Percentiles rank a stretch among this genome's conserved stretches.
Conservation (phyloP, 92 coral and sea anemone species). For the Porites evermanni region DNA sequence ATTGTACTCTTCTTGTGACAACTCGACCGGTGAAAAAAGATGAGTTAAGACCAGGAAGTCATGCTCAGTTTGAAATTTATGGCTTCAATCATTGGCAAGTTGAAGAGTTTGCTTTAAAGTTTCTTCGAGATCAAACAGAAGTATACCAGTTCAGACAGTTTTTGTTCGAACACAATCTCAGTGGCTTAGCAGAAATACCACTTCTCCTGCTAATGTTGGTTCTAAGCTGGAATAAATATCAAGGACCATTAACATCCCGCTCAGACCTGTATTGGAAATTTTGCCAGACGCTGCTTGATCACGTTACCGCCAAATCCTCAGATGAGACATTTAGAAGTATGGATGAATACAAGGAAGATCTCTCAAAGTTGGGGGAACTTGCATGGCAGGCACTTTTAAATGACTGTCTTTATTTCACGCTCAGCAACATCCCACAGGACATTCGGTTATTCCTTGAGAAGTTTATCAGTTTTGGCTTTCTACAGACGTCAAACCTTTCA, state of each 20-base stretch:
- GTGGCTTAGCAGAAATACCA: constrained; percentile 24
- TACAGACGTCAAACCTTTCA: no score
- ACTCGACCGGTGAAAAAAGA: not conserved
- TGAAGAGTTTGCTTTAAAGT: constrained; percentile 2
- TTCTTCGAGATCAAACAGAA: not conserved
- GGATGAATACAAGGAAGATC: no score
- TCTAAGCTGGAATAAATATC: constrained; percentile 19
- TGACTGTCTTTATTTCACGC: no score
- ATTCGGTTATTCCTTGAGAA: no score
- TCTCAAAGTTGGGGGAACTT: no score
- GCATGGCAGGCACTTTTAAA: no score
- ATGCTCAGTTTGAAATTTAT: constrained; percentile 6
- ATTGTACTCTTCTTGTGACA: constrained; percentile 12
- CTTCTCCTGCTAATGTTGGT: constrained; percentile 14
- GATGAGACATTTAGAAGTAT: no score
- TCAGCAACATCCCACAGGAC: no score
- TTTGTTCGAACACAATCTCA: not conserved
- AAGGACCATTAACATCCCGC: not conserved
- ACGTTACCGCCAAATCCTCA: no score
- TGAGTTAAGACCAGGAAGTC: not conserved
- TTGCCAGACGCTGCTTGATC: no score
- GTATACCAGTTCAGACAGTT: not conserved
- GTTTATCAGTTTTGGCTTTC: no score
- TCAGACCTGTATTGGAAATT: no score
- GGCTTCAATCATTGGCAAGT: not conserved